These are phyloP conservation scores for Hemibagrus guttatus DNA, from an alignment of 2,797 vertebrate genomes.

Conservation along the genomic window DNA sequence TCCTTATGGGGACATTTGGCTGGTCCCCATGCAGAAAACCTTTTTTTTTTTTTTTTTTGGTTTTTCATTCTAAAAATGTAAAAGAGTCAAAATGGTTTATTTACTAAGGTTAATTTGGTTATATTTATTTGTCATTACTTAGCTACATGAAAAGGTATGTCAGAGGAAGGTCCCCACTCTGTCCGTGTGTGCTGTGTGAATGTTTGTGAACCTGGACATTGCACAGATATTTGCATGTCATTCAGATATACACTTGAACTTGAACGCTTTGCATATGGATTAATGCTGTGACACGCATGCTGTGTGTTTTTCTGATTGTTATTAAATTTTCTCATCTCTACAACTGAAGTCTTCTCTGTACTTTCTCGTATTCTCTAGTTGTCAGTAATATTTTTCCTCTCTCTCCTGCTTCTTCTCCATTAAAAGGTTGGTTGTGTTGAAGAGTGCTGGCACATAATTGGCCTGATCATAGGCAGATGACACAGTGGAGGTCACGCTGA, in stretches of 20 bases:
- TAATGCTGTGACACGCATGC: background rate
- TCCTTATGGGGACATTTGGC: background rate
- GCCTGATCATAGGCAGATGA: conserved; percentile 66
- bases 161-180: background rate
- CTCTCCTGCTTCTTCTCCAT: conserved; percentile 61
- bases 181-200: background rate
- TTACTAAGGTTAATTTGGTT: background rate
- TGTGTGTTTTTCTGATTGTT: background rate
- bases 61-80: background rate
- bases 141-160: background rate
- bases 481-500: conserved; percentile 72
- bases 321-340: background rate
- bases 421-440: conserved; percentile 63
- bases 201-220: background rate
- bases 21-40: too few species aligned
- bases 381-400: conserved; percentile 50
- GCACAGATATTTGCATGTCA: background rate
- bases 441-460: conserved; percentile 69
- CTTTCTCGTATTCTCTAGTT: background rate
- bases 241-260: background rate
- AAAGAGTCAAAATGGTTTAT: background rate
- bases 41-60: background rate
- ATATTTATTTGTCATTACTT: background rate
- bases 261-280: background rate
- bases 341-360: background rate